phyloP scores from a whole-genome alignment of 2,797 vertebrate species.

The Ctenopoma multispine region DNA sequence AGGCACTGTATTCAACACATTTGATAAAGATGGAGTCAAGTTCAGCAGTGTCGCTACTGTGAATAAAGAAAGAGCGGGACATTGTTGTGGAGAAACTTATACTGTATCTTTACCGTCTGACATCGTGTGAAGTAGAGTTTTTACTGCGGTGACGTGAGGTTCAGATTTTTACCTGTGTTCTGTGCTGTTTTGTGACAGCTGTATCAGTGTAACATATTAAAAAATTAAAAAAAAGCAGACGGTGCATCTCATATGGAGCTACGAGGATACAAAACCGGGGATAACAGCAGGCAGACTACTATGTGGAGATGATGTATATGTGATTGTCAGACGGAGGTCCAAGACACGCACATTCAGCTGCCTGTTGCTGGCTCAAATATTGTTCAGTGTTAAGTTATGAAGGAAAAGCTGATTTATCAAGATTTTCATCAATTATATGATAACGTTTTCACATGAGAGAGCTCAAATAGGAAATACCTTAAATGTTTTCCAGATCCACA shows the following conservation, averaged over 20 bases:
- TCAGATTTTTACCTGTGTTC: slow-evolving; percentile 6
- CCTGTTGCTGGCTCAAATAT: slow-evolving; percentile 22
- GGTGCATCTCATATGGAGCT: slow-evolving; percentile 16
- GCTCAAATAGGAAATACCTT: slow-evolving; percentile 38
- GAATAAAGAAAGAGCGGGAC: slow-evolving; percentile 3
- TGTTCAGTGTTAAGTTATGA: slow-evolving; percentile 14
- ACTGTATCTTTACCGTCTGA: neutral
- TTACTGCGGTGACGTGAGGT: slow-evolving; percentile 9
- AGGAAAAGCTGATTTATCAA: slow-evolving; percentile 24
- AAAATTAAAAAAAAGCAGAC: slow-evolving; percentile 22
- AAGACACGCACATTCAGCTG: slow-evolving; percentile 5
- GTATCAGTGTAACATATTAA: slow-evolving; percentile 18
- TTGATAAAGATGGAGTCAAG: neutral
- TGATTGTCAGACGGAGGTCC: slow-evolving; percentile 15
- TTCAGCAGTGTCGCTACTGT: slow-evolving; percentile 1
- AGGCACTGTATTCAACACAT: too few relatives aligned
- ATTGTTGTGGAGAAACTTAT: too few relatives aligned
- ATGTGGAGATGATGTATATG: slow-evolving; percentile 7
- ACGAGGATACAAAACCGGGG: slow-evolving; percentile 22
- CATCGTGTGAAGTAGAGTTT: slow-evolving; percentile 5
- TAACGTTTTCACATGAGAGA: slow-evolving; percentile 20
- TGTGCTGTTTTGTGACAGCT: slow-evolving; percentile 26
- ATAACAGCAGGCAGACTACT: slow-evolving; percentile 21
- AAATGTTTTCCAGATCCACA: slow-evolving; percentile 44
- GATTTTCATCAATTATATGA: slow-evolving; percentile 29